Conservation (phyloP, 2,113 vertebrate species). For the Gymnogyps californianus region DNA sequence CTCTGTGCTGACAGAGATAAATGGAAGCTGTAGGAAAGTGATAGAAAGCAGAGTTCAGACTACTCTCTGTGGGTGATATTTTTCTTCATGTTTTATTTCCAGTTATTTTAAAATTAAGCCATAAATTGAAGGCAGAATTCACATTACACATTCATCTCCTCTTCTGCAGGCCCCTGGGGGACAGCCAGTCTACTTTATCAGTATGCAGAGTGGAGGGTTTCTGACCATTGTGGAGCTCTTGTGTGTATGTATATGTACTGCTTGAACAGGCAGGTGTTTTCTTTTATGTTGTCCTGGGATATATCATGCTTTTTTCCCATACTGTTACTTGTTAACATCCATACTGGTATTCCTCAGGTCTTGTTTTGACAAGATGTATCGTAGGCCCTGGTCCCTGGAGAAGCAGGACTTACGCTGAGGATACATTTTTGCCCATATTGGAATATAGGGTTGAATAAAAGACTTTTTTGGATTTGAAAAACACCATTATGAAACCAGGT, state of each 20-base stretch:
- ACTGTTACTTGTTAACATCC: background rate
- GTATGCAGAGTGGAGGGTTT: background rate
- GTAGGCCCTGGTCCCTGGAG: background rate
- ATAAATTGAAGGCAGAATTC: conserved; percentile 34
- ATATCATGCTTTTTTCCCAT: background rate
- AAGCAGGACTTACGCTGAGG: background rate
- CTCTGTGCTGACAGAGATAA: background rate
- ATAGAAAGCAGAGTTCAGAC: conserved; percentile 22
- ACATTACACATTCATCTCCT: conserved; percentile 4
- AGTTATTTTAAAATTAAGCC: conserved; percentile 55
- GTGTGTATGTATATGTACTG: background rate
- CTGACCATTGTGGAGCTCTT: background rate
- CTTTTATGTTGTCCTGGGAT: background rate
- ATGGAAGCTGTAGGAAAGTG: conserved; percentile 2
- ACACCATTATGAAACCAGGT: background rate
- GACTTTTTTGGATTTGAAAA: background rate
- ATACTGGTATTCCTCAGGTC: background rate
- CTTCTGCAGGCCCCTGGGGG: background rate
- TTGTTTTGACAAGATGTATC: background rate
- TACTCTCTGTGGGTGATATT: conserved; percentile 10
- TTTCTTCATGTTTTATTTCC: conserved; percentile 52
- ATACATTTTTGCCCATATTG: background rate
- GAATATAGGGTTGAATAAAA: background rate
- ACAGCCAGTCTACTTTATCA: conserved; percentile 21
- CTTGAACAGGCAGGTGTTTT: background rate